Percentiles rank a stretch among this genome's conserved stretches.
These are phyloP conservation scores for Entomobrya multifasciata DNA, from an alignment of 2,888 invertebrate species.

Conservation along the genomic window DNA sequence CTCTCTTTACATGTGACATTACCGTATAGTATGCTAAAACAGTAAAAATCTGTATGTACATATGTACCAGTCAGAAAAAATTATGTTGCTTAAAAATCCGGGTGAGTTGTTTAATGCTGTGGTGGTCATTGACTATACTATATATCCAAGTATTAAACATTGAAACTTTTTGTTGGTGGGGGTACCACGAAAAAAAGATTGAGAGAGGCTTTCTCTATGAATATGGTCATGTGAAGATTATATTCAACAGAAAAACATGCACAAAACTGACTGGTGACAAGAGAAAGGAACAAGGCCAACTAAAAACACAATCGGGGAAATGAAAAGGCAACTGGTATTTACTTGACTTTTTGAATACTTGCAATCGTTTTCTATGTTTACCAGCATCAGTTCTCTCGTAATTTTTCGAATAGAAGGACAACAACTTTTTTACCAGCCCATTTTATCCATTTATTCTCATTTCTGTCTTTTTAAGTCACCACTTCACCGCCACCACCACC, in stretches of 20 bases:
- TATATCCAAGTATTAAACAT: not conserved
- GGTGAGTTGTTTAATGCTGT: not conserved
- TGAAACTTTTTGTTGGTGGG: constrained; percentile 8
- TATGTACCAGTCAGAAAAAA: not conserved
- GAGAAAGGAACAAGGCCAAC: not conserved
- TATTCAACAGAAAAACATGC: too few species aligned
- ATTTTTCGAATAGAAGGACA: constrained; percentile 42
- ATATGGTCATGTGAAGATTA: not conserved
- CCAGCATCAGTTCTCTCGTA: not conserved
- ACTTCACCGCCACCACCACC: constrained; percentile 9
- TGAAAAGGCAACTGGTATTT: constrained; percentile 30
- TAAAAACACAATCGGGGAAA: not conserved
- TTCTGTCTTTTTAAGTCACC: constrained; percentile 45
- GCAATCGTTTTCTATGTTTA: not conserved
- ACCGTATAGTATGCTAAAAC: constrained; percentile 8
- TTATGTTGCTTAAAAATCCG: not conserved
- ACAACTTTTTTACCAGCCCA: constrained; percentile 5
- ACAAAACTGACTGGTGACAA: too few species aligned
- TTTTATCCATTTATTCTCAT: constrained; percentile 57
- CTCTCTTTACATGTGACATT: not conserved
- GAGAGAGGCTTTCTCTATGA: constrained; percentile 13
- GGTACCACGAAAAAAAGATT: constrained; percentile 16
- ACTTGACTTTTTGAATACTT: not conserved
- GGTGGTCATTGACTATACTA: not conserved
- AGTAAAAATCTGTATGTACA: not conserved